Evolutionary conservation across 2,113 vertebrate species (phyloP), one percentile per base, ranked within the genome.

Genomic region (Cyprinodon variegatus): DNA sequence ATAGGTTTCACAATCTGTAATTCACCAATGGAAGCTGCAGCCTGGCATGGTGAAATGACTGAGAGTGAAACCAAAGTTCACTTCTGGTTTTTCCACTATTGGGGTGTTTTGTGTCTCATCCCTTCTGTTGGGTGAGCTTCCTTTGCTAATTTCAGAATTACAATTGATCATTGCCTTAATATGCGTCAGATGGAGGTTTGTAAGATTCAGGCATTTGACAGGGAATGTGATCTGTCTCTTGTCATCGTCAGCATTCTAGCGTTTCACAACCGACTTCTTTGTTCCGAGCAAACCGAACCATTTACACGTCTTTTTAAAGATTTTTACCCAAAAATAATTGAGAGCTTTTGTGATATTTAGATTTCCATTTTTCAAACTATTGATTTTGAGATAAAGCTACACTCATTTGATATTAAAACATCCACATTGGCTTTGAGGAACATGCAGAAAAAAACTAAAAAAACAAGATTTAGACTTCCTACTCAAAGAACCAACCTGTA

Each of bases 191-290:
- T 9, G 0, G 4, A 65, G 68, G 14, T 74, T 41, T 61, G 12
- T 43, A 6, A 2, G 53, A 13, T 59, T 70, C 50, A 39, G 43
- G 4, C 40, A 3, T 53, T 38, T 37, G 61, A 85, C 84, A 80
- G 79, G 63, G 9, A 57, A 61, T 20, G 43, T 76, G 68, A 77
- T 83, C 41, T 13, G 61, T 72, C 68, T 74, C 75, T 81, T 86
- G 83, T 83, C 77, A 43, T 83, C 74, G 40, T 70, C 66, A 76
- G 70, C n/a, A 3, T 62, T 57, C 62, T 63, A 13, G 15, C 72
- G 83, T 83, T 74, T 71, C 86, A 79, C 85, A 73, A 77, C 77
- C 70, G 2, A 65, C 12, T 41, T 39, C 17, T 57, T 88, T 84
- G 77, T 77, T 85, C 73, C 17, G 2, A 59, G 11, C 64, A 61